These are phyloP conservation scores for Taphrorychus bicolor DNA, from an alignment of 2,888 invertebrate species.

Conservation along the genomic window DNA sequence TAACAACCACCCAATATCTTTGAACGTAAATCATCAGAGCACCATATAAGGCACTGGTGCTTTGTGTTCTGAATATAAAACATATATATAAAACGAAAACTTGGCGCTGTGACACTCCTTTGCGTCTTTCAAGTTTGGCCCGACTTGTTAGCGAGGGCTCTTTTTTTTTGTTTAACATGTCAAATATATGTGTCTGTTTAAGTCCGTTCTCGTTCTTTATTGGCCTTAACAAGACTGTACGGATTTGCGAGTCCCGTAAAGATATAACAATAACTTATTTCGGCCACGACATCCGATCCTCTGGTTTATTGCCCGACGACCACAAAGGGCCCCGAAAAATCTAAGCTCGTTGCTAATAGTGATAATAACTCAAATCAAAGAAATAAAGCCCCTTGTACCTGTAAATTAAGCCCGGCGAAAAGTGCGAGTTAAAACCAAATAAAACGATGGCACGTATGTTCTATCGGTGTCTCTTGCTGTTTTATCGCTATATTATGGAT, in stretches of 20 bases:
- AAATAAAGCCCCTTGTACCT: constrained; percentile 9
- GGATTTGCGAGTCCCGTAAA: constrained; percentile 8
- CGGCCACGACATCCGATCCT: constrained; percentile 22
- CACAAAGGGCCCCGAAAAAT: neutral
- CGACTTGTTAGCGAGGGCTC: constrained; percentile 34
- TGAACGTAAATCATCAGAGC: constrained; percentile 57
- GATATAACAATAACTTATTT: constrained; percentile 12
- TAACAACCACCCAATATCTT: constrained; percentile 59
- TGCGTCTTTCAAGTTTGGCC: constrained; percentile 31
- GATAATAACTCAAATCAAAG: neutral
- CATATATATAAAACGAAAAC: constrained; percentile 40
- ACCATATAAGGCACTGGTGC: constrained; percentile 54
- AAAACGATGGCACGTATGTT: constrained; percentile 11
- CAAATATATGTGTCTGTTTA: constrained; percentile 39
- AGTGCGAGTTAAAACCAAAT: constrained; percentile 19
- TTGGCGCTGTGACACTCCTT: constrained; percentile 38
- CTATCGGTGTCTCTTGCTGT: constrained; percentile 23
- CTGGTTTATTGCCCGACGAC: neutral
- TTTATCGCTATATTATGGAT: constrained; percentile 28
- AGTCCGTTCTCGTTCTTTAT: constrained; percentile 26
- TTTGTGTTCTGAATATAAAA: constrained; percentile 42
- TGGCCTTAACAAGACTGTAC: constrained; percentile 22
- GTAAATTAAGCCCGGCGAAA: constrained; percentile 21
- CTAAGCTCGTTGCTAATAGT: neutral
- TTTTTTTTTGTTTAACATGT: constrained; percentile 26